Evolutionary conservation across 2,888 invertebrate species (phyloP), one percentile per base, ranked within the genome.

Genomic region (Idaea dimidiata): DNA sequence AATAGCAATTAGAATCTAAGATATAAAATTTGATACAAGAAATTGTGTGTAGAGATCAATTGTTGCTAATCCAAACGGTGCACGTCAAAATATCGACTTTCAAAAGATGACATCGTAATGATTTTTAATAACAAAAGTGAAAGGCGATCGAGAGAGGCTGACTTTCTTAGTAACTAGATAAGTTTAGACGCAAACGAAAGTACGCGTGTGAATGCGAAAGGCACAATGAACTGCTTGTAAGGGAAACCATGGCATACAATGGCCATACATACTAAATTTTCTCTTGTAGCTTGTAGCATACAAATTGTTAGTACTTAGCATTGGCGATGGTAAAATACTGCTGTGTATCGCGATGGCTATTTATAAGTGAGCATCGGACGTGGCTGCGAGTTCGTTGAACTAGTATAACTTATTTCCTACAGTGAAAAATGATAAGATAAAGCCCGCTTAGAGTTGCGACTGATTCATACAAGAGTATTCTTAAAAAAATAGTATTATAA

Each of bases 91-190:
- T 66, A 74, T 75, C 67, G 69, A 82, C 85, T 84, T 85, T 84
- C 83, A 63, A 81, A 82, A 78, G 78, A 83, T 81, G 81, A 80
- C 77, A 77, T 78, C 76, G 78, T 83, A 83, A 86, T 85, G 82
- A 84, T 83, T 86, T 86, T 87, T 86, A 84, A 85, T 86, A 86
- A 82, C 81, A 74, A 88, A 88, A 91, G 91, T 90, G 91, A 91
- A 91, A 91, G 91, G 88, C 75, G 79, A 80, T 84, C 81, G 68
- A 66, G 72, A 72, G 70, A 72, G 78, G 84, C 87, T 80, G 84
- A 24, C 88, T 88, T 88, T 88, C 87, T 78, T 83, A 74, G 89
- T 85, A 87, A 88, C 88, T 84, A 87, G 89, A 89, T 87, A 85
- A 86, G 83, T 81, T 80, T 78, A 79, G 75, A 68, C 72, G 78